Evolutionary conservation across 2,888 invertebrate species (phyloP).

Genomic region (Platerodrilus igneus): DNA sequence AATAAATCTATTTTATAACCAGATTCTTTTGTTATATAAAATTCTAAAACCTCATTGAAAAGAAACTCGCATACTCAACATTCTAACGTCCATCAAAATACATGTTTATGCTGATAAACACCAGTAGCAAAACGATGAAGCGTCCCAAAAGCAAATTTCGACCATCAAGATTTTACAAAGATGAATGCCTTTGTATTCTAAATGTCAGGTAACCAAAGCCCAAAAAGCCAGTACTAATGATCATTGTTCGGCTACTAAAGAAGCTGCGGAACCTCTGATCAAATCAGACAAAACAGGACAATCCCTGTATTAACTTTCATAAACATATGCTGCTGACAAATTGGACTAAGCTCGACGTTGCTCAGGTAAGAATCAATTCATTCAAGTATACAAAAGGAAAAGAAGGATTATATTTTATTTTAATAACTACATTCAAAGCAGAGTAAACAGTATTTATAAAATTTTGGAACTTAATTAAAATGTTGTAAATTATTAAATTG

Average conservation of each 20-base stretch:
- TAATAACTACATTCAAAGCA: background rate
- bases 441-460: background rate
- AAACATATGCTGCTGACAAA: slow-evolving; percentile 37
- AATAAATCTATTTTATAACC: too few species aligned
- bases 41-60: too few species aligned
- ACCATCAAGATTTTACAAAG: slow-evolving; percentile 3
- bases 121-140: slow-evolving; percentile 2
- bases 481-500: too few species aligned
- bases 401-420: background rate
- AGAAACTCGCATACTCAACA: too few species aligned
- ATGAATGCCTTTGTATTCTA: slow-evolving; percentile 8
- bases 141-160: background rate
- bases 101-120: slow-evolving; percentile 1
- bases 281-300: slow-evolving; percentile 35
- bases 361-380: slow-evolving; percentile 17
- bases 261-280: slow-evolving; percentile 30
- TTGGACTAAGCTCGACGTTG: slow-evolving; percentile 21
- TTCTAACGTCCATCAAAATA: too few species aligned
- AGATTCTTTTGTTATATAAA: too few species aligned
- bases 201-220: slow-evolving; percentile 37
- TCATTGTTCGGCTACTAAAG: slow-evolving; percentile 36
- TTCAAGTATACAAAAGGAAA: slow-evolving; percentile 5
- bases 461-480: background rate
- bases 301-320: slow-evolving; percentile 39
- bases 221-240: slow-evolving; percentile 41